Evolutionary conservation across 1,140 invertebrate genomes (phyloP).

Genomic region (Neoseiulus cucumeris): DNA sequence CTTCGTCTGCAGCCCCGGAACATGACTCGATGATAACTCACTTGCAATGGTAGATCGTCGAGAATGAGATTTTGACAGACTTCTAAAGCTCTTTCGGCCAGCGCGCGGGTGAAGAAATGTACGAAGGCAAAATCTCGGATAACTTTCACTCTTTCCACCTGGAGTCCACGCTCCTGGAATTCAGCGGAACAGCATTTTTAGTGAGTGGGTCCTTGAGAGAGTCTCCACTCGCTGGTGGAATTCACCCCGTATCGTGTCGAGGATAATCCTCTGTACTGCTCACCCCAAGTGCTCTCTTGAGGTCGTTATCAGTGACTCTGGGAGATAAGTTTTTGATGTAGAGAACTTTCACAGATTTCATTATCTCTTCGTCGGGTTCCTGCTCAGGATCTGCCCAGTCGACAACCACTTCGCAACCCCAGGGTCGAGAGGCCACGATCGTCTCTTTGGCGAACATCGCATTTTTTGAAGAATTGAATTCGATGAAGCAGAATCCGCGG

Average conservation of each 20-base stretch:
- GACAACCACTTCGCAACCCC: slow-evolving; percentile 3
- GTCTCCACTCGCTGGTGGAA: too few species aligned
- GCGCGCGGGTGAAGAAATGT: neutral
- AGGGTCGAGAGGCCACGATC: neutral
- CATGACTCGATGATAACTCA: neutral
- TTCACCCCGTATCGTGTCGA: too few species aligned
- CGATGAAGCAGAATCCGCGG: slow-evolving; percentile 1
- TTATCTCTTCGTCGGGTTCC: neutral
- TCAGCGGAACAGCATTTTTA: too few species aligned
- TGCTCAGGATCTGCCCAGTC: slow-evolving; percentile 3
- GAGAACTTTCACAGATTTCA: slow-evolving; percentile 2
- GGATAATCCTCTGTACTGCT: neutral
- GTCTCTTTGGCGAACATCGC: slow-evolving; percentile 2
- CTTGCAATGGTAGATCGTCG: neutral
- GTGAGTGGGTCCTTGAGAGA: too few species aligned
- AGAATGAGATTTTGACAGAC: neutral
- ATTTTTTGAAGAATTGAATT: neutral
- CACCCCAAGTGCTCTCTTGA: neutral
- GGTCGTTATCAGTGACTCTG: neutral
- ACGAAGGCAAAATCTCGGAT: slow-evolving; percentile 1
- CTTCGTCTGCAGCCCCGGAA: neutral
- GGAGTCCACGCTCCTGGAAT: neutral
- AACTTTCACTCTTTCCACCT: slow-evolving; percentile 4
- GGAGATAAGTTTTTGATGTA: neutral
- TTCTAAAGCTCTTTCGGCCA: neutral